phyloP scores from a whole-genome alignment of 2,888 invertebrate species.

The Acleris laterana region DNA sequence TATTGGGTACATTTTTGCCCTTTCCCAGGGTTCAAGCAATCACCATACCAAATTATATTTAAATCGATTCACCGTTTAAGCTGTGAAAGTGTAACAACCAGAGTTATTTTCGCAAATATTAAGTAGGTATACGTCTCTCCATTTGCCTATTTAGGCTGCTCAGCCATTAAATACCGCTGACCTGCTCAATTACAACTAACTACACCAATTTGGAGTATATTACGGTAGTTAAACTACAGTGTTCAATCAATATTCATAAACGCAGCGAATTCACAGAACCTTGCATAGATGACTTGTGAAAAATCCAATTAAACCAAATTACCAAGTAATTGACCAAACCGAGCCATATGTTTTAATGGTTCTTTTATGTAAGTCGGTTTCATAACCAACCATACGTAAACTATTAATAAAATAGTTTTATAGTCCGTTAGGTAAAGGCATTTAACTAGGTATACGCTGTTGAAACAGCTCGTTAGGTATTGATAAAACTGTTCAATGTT shows the following conservation, averaged over 20 bases:
- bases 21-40: too few species aligned
- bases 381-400: slow-evolving; percentile 2
- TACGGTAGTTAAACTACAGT: slow-evolving; percentile 1
- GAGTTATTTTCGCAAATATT: too few species aligned
- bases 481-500: too few species aligned
- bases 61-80: too few species aligned
- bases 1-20: too few species aligned
- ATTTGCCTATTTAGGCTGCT: too few species aligned
- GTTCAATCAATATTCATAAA: slow-evolving; percentile 25
- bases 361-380: slow-evolving; percentile 6
- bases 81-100: too few species aligned
- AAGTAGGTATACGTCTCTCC: too few species aligned
- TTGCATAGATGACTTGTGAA: slow-evolving; percentile 27
- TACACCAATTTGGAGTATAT: slow-evolving; percentile 3
- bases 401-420: slow-evolving; percentile 5
- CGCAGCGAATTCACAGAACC: slow-evolving; percentile 3
- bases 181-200: slow-evolving; percentile 3
- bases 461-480: too few species aligned
- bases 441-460: not conserved
- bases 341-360: slow-evolving; percentile 20
- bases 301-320: slow-evolving; percentile 21
- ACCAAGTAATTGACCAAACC: slow-evolving; percentile 8
- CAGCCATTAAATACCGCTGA: not conserved
- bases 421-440: not conserved
- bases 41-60: too few species aligned